These are phyloP conservation scores for Montipora capricornis DNA, from an alignment of 64 coral and sea anemone genomes.

Conservation along the genomic window DNA sequence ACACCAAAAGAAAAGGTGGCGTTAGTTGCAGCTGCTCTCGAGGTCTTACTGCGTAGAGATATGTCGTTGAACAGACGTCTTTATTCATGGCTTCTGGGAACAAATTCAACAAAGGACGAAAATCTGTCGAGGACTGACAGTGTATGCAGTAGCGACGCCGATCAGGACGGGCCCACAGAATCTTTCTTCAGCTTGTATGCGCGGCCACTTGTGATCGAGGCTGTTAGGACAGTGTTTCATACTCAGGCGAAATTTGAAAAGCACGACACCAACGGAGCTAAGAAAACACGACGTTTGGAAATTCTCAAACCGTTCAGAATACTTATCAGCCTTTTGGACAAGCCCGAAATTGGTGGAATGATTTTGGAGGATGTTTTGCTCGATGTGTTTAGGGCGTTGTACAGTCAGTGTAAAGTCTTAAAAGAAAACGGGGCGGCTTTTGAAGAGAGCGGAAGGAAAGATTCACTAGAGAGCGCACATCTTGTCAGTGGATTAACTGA, in stretches of 20 bases:
- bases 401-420: slow-evolving; percentile 49
- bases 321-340: slow-evolving; percentile 87
- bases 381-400: slow-evolving; percentile 84
- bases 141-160: slow-evolving; percentile 71
- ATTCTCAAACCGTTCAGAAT: slow-evolving; percentile 89
- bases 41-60: slow-evolving; percentile 82
- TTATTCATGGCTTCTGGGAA: slow-evolving; percentile 87
- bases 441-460: slow-evolving; percentile 36
- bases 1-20: slow-evolving; percentile 42
- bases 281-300: slow-evolving; percentile 55
- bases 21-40: slow-evolving; percentile 71
- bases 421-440: slow-evolving; percentile 32
- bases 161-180: slow-evolving; percentile 12
- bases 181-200: slow-evolving; percentile 78
- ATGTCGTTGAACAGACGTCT: slow-evolving; percentile 96
- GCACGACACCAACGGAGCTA: slow-evolving; percentile 28
- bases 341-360: slow-evolving; percentile 88
- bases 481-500: slow-evolving; percentile 6
- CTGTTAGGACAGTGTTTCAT: slow-evolving; percentile 65
- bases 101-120: slow-evolving; percentile 26
- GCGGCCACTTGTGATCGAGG: slow-evolving; percentile 65
- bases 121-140: slow-evolving; percentile 57
- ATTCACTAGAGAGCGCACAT: neutral
- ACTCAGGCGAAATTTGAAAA: neutral
- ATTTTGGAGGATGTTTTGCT: slow-evolving; percentile 92